Evolutionary conservation across 2,113 vertebrate species (phyloP).

Genomic region (Lagopus leucura): DNA sequence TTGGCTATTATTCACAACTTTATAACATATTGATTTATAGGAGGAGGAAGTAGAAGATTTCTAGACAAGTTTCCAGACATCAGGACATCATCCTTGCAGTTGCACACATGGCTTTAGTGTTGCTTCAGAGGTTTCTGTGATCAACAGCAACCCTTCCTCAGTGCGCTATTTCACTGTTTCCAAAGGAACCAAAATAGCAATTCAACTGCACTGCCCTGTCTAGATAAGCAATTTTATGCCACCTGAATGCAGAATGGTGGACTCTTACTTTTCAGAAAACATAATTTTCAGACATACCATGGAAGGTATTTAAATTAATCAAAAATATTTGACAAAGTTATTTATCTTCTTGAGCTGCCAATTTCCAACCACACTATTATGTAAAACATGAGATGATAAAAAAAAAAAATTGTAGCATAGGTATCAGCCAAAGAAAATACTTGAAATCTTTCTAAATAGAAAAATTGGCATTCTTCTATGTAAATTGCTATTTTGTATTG

Average conservation of each 20-base stretch:
- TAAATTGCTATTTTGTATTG: neutral
- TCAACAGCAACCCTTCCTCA: neutral
- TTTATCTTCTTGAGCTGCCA: neutral
- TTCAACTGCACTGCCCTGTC: neutral
- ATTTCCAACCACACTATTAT: neutral
- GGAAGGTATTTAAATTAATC: neutral
- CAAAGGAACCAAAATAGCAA: conserved; percentile 16
- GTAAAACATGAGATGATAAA: neutral
- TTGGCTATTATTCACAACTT: neutral
- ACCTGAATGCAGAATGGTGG: neutral
- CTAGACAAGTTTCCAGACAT: neutral
- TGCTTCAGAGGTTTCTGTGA: conserved; percentile 3
- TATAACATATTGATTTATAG: neutral
- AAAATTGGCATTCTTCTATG: neutral
- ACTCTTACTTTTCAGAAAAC: neutral
- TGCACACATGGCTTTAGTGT: neutral
- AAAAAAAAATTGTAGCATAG: neutral
- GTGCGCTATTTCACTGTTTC: neutral
- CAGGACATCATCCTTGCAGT: neutral
- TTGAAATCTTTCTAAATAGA: neutral
- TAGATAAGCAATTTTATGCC: conserved; percentile 8
- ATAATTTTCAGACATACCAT: neutral
- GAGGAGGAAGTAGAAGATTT: neutral
- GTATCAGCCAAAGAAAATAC: neutral
- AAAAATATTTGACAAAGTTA: neutral